A percentile compares a stretch with the other conserved stretches of the same genome.
Evolutionary conservation across 2,113 vertebrate species (phyloP).

Genomic region (Strix uralensis): DNA sequence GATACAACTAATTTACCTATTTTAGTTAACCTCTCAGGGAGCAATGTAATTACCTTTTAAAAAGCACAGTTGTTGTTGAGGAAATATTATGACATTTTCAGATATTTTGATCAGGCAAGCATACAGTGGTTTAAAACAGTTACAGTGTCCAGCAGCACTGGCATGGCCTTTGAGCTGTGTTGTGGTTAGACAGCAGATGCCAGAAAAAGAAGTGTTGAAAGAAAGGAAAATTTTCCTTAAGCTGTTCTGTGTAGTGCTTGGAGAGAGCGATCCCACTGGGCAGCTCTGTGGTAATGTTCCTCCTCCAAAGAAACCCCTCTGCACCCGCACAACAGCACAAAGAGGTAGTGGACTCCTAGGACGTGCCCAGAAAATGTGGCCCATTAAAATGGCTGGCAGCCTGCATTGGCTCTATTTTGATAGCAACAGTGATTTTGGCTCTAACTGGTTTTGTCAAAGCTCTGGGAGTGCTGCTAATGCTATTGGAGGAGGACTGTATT

Average conservation of each 20-base stretch:
- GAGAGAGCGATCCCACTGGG: background rate
- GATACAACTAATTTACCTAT: slow-evolving; percentile 21
- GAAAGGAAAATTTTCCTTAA: background rate
- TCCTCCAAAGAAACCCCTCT: background rate
- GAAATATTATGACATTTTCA: background rate
- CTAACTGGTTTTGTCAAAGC: background rate
- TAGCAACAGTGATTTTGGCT: background rate
- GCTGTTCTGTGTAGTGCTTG: background rate
- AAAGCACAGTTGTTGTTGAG: accelerated
- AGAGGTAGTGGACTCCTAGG: background rate
- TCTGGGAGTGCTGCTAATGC: background rate
- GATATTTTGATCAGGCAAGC: background rate
- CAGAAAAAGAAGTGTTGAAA: background rate
- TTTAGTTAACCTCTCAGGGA: slow-evolving; percentile 18
- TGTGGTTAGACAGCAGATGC: background rate
- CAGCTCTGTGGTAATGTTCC: background rate
- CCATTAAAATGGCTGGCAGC: background rate
- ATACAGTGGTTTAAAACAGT: background rate
- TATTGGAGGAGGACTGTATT: background rate
- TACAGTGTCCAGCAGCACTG: background rate
- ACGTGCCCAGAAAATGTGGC: background rate
- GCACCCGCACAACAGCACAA: too few relatives aligned
- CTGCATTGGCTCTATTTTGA: background rate
- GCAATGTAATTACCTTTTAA: background rate
- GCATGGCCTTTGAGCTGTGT: background rate